Evolutionary conservation across 2,113 vertebrate genomes (phyloP).

Genomic region (Lophotis ruficrista): DNA sequence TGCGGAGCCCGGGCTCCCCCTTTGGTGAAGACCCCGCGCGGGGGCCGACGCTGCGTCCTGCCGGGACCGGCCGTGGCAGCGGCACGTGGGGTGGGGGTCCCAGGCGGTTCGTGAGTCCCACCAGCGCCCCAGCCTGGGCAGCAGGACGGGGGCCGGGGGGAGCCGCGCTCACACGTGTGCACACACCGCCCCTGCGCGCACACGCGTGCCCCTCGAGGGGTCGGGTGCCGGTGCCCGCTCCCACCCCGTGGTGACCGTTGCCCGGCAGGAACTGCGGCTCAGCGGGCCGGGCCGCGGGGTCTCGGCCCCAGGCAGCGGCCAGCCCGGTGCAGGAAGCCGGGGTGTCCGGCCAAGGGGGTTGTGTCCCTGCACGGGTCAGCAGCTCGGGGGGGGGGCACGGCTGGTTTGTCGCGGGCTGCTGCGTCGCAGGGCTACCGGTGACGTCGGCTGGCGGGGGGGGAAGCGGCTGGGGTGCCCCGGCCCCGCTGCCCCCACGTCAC

Average conservation of each 20-base stretch:
- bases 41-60: too few relatives aligned
- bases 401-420: neutral
- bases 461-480: constrained; percentile 12
- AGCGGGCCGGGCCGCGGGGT: neutral
- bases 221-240: accelerated
- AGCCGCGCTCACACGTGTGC: accelerated
- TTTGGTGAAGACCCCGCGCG: too few relatives aligned
- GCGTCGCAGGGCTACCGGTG: accelerated
- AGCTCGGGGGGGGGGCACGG: accelerated
- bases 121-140: too few relatives aligned
- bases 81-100: neutral
- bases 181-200: neutral
- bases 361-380: accelerated
- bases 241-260: neutral
- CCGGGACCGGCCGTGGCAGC: neutral
- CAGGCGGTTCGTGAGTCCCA: neutral
- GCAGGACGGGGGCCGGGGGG: too few relatives aligned
- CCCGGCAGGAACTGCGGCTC: neutral
- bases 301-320: neutral
- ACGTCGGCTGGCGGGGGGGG: neutral
- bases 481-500: neutral
- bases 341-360: too few relatives aligned
- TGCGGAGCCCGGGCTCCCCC: too few relatives aligned
- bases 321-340: accelerated
- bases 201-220: neutral